Conservation (phyloP, 2,113 vertebrate genomes). For the Chrysochloris asiatica region DNA sequence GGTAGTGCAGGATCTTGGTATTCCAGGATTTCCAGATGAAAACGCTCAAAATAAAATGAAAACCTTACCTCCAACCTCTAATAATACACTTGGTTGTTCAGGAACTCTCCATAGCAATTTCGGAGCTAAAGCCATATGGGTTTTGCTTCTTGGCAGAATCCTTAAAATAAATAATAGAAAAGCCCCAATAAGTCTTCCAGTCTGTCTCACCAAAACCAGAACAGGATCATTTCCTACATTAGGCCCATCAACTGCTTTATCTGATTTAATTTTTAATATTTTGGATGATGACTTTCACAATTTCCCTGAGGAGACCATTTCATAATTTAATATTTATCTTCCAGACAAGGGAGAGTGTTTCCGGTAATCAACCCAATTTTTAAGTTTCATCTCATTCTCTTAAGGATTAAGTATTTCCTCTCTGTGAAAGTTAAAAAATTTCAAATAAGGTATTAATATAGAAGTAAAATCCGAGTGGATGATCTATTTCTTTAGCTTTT, state of each 20-base stretch:
- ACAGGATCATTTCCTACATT: slow-evolving; percentile 73
- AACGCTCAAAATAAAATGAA: not conserved
- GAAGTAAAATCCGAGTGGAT: not conserved
- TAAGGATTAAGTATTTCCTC: slow-evolving; percentile 46
- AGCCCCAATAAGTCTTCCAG: slow-evolving; percentile 23
- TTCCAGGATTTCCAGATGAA: not conserved
- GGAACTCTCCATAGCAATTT: not conserved
- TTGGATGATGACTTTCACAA: slow-evolving; percentile 74
- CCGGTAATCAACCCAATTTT: slow-evolving; percentile 73
- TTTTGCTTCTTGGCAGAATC: slow-evolving; percentile 70
- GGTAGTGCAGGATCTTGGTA: not conserved
- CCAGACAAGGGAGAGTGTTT: slow-evolving; percentile 68
- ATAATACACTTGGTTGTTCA: not conserved
- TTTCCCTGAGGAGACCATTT: slow-evolving; percentile 70
- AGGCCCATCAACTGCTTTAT: slow-evolving; percentile 69
- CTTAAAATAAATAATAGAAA: slow-evolving; percentile 78
- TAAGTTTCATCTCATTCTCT: slow-evolving; percentile 67
- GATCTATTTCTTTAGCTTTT: slow-evolving; percentile 25
- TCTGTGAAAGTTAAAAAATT: slow-evolving; percentile 41
- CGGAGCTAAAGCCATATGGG: not conserved
- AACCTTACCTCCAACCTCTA: not conserved
- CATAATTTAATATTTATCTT: slow-evolving; percentile 76
- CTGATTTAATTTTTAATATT: slow-evolving; percentile 82
- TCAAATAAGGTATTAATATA: slow-evolving; percentile 43
- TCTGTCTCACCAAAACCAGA: slow-evolving; percentile 62